Percentiles rank a stretch among this genome's conserved stretches.
Evolutionary conservation across 2,797 vertebrate species (phyloP).

Genomic region (Pachyuromys duprasi): DNA sequence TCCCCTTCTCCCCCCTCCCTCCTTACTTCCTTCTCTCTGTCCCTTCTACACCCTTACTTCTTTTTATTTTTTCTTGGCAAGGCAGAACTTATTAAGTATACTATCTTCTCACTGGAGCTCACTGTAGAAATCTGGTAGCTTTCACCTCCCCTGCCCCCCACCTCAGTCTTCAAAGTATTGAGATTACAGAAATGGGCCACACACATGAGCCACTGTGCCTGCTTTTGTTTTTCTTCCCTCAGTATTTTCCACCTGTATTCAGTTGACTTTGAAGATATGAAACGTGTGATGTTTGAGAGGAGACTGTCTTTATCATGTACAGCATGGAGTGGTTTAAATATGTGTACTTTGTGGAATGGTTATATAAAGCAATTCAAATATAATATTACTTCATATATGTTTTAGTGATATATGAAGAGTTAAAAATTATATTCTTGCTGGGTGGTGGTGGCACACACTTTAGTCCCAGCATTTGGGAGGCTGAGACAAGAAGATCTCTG

Average conservation of each 20-base stretch:
- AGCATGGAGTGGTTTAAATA: neutral
- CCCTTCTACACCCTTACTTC: too few relatives aligned
- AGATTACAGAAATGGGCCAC: neutral
- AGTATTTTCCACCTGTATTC: neutral
- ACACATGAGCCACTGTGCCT: too few relatives aligned
- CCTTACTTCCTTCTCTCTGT: neutral
- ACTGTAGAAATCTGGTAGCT: neutral
- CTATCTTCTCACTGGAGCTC: neutral
- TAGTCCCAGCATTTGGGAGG: neutral
- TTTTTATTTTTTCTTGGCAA: neutral
- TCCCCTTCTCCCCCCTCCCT: too few relatives aligned
- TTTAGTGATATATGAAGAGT: neutral
- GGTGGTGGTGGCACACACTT: neutral
- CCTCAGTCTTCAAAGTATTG: neutral
- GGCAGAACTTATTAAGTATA: neutral
- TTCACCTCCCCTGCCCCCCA: too few relatives aligned
- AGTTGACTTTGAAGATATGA: neutral
- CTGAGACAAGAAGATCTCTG: neutral
- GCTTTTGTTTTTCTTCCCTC: neutral
- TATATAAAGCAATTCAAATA: neutral
- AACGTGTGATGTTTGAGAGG: neutral
- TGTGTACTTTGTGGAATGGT: neutral
- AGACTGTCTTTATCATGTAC: neutral
- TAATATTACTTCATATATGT: neutral
- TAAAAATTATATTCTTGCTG: neutral